Base-by-base conservation (phyloP, 2,888 invertebrate genomes). In the Caenorhabditis sulstoni region DNA sequence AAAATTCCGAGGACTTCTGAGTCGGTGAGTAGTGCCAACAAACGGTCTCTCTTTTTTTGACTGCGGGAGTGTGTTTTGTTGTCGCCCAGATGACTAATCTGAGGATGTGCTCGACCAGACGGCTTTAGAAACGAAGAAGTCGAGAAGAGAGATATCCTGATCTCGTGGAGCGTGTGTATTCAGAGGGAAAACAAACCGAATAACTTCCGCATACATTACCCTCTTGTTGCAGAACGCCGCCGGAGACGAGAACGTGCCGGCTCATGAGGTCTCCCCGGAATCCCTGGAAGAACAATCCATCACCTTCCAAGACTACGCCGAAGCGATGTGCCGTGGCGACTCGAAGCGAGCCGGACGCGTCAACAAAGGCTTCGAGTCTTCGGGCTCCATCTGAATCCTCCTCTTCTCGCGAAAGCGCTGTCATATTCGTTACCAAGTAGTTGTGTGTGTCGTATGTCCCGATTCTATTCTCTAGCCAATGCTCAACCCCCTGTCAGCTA, bases 221-320 rank as follows among this genome's bases (percentile, higher is more conserved):
- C 39, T 7, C 7, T 39, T 7, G 55, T 11, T 14, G 22, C 44
- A n/a, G 16, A 44, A 7, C 39, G 7, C 12, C 44, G 3, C 47
- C 29, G 29, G 29, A 29, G 29, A 70, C 22, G 70, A 70, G 18
- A 70, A 62, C 20, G 14, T 11, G 1, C 29, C 70, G 29, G 11
- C 41, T 7, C n/a, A n/a, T 22, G n/a, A 47, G 4, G 3, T n/a
- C 44, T 29, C 29, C 4, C 3, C 29, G 3, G 7, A 5, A 29
- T 29, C 29, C 29, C 4, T 29, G 16, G 23, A 1, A 0, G 64
- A 71, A 49, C 5, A 1, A 0, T 12, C 71, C 12, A 47, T 71
- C 49, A 41, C 71, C 0, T n/a, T 71, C 37, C 2, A 5, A 2
- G 71, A 71, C 35, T 61, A 41, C 41, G 39, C 50, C 1, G 39